phyloP scores from a whole-genome alignment of 2,888 invertebrate species.

The Beris chalybata region DNA sequence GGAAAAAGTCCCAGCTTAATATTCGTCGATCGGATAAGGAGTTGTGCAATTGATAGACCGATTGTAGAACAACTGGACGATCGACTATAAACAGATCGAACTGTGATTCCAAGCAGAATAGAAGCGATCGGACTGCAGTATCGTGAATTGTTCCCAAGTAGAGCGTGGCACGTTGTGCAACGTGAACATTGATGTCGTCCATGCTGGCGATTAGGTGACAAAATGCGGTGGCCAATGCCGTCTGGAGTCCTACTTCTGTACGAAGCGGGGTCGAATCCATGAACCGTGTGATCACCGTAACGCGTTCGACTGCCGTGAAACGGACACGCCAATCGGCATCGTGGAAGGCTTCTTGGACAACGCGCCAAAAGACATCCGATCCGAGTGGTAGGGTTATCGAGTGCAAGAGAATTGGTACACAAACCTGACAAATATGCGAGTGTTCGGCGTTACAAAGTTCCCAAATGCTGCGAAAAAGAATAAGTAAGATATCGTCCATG shows the following conservation, averaged over 20 bases:
- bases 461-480: conserved; percentile 66
- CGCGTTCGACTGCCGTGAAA: conserved; percentile 94
- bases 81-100: conserved; percentile 97
- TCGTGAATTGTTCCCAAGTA: conserved; percentile 94
- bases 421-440: conserved; percentile 91
- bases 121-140: conserved; percentile 80
- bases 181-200: conserved; percentile 93
- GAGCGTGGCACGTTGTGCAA: conserved; percentile 89
- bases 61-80: conserved; percentile 93
- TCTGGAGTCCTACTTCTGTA: conserved; percentile 82
- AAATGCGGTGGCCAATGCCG: conserved; percentile 93
- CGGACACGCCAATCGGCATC: conserved; percentile 84
- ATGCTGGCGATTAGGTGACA: conserved; percentile 94
- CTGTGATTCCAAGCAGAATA: conserved; percentile 95
- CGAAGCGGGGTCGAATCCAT: conserved; percentile 88
- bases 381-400: conserved; percentile 93
- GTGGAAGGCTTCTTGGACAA: conserved; percentile 94
- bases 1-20: conserved; percentile 96
- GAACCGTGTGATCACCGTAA: conserved; percentile 88
- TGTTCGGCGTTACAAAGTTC: conserved; percentile 87
- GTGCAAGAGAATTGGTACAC: conserved; percentile 90
- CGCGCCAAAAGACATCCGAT: conserved; percentile 92
- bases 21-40: conserved; percentile 87
- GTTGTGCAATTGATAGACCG: conserved; percentile 91
- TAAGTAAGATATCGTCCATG: not conserved